These are phyloP conservation scores for Gopherus evgoodei DNA, from an alignment of 2,113 vertebrate species.

Conservation along the genomic window DNA sequence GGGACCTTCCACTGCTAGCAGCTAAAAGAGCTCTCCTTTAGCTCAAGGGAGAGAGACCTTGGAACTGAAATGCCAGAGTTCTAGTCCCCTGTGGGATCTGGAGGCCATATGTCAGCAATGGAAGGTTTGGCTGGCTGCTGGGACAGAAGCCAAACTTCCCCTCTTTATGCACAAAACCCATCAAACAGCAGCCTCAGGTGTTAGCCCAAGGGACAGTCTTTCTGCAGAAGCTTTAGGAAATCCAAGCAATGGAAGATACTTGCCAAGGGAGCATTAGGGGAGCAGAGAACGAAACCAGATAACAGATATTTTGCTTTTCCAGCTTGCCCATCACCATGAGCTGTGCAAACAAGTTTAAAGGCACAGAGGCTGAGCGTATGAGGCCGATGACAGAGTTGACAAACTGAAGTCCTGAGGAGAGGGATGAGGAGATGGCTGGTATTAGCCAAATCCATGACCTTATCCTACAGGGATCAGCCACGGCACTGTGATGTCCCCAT, in stretches of 20 bases:
- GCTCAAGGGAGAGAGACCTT: background rate
- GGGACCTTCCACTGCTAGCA: background rate
- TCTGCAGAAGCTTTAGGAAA: background rate
- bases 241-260: background rate
- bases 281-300: background rate
- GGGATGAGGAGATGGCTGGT: background rate
- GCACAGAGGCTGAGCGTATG: constrained; percentile 12
- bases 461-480: constrained; percentile 32
- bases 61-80: background rate
- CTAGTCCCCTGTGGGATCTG: background rate
- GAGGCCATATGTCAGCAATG: fast-evolving
- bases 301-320: background rate
- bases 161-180: background rate
- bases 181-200: background rate
- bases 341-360: background rate
- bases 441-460: constrained; percentile 8
- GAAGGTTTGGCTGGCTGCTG: background rate
- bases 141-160: background rate
- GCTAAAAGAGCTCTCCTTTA: background rate
- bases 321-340: background rate
- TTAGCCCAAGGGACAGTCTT: background rate
- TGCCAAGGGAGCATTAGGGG: background rate
- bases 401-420: constrained; percentile 19
- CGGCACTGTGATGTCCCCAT: constrained; percentile 57
- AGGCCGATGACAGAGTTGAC: constrained; percentile 46